Conservation (phyloP, 2,888 invertebrate genomes). For the Netelia fuscicornis region DNA sequence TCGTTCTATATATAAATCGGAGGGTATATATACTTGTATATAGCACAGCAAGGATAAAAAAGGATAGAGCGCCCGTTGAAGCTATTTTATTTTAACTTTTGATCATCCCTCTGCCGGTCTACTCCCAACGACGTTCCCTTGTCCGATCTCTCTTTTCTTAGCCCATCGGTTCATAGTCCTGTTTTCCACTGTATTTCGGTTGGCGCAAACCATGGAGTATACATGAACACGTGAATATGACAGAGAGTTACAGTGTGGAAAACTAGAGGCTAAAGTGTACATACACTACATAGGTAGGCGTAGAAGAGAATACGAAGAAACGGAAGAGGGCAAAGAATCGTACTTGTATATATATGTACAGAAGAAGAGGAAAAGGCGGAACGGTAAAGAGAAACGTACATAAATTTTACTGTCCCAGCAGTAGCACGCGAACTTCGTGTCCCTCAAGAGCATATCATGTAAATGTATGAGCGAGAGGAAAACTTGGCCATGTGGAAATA, state of each 20-base stretch:
- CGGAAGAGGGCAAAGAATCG: neutral
- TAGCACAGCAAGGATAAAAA: conserved; percentile 16
- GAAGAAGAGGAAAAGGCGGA: conserved; percentile 47
- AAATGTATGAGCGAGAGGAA: conserved; percentile 67
- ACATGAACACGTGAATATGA: conserved; percentile 57
- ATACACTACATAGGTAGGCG: neutral
- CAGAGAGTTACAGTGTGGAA: conserved; percentile 52
- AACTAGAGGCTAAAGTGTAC: conserved; percentile 14
- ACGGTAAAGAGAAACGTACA: conserved; percentile 65
- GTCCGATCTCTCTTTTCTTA: too few relatives aligned
- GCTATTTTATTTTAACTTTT: conserved; percentile 68
- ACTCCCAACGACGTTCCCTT: conserved; percentile 14
- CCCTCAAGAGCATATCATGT: conserved; percentile 67
- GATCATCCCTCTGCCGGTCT: conserved; percentile 56
- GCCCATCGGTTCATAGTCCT: neutral
- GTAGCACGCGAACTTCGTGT: conserved; percentile 64
- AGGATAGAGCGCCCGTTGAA: conserved; percentile 17
- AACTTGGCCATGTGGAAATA: conserved; percentile 62
- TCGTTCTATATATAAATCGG: conserved; percentile 14
- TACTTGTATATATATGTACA: neutral
- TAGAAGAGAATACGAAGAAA: neutral
- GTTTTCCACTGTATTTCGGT: conserved; percentile 21
- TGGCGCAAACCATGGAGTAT: conserved; percentile 42
- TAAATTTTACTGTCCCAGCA: conserved; percentile 67
- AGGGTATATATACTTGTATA: neutral